A percentile compares a stretch with the other conserved stretches of the same genome.
These are phyloP conservation scores for Eristalis tenax DNA, from an alignment of 2,888 invertebrate species.

Conservation along the genomic window DNA sequence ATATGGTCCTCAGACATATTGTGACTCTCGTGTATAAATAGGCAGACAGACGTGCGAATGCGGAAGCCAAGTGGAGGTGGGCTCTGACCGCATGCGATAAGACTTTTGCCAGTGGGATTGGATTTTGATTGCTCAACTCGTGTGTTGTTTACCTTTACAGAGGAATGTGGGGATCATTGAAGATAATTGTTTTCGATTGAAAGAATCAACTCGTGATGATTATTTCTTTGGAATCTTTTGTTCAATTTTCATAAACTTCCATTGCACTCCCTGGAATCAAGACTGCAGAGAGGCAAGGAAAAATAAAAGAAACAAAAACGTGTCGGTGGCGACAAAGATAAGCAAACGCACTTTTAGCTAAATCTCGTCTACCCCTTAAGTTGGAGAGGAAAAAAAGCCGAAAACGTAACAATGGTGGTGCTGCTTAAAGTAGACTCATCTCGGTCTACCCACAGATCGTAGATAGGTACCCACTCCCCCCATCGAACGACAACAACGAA, in stretches of 20 bases:
- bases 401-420: constrained; percentile 37
- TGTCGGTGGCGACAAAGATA: not conserved
- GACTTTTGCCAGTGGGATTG: constrained; percentile 25
- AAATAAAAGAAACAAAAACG: not conserved
- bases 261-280: not conserved
- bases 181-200: constrained; percentile 34
- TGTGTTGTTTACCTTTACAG: constrained; percentile 26
- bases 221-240: constrained; percentile 22
- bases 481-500: constrained; percentile 8
- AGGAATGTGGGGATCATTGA: constrained; percentile 17
- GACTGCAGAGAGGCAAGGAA: not conserved
- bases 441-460: constrained; percentile 14
- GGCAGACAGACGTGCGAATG: constrained; percentile 8
- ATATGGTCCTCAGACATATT: constrained; percentile 64
- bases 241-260: constrained; percentile 49
- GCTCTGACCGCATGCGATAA: constrained; percentile 69
- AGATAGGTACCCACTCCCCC: constrained; percentile 13
- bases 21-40: constrained; percentile 25
- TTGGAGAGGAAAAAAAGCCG: not conserved
- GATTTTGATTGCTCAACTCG: constrained; percentile 7
- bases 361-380: not conserved
- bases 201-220: constrained; percentile 5
- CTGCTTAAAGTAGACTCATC: constrained; percentile 6
- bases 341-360: not conserved
- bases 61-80: not conserved